Evolutionary conservation across 1,140 invertebrate genomes (phyloP).

Genomic region (Nasonia vitripennis): DNA sequence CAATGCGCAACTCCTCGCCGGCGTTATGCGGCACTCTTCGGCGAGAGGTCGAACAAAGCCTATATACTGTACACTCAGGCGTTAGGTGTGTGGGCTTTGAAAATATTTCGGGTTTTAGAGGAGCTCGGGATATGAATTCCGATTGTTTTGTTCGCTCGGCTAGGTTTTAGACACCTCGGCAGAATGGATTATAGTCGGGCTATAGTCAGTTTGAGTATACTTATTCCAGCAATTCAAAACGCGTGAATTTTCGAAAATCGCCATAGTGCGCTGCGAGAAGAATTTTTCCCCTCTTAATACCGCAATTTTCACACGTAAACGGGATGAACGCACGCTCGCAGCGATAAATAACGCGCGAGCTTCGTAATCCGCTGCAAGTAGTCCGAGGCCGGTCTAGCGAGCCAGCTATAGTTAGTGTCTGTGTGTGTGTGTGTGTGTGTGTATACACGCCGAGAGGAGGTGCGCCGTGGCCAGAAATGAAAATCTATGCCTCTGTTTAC

Average conservation of each 20-base stretch:
- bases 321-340: background rate
- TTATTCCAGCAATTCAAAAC: no score
- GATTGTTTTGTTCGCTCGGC: no score
- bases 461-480: constrained; percentile 47
- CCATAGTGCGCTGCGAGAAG: no score
- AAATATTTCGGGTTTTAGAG: background rate
- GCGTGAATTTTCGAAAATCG: no score
- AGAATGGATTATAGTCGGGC: no score
- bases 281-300: background rate
- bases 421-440: no score
- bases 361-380: constrained; percentile 15
- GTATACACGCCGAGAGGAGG: background rate
- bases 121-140: no score
- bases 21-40: background rate
- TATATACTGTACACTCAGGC: background rate
- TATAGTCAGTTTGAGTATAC: no score
- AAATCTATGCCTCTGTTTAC: constrained; percentile 56
- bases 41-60: background rate
- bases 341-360: constrained; percentile 24
- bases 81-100: background rate
- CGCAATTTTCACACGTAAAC: background rate
- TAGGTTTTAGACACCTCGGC: no score
- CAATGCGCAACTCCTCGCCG: background rate
- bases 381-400: background rate
- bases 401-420: background rate